These are phyloP conservation scores for Andricus grossulariae DNA, from an alignment of 1,140 invertebrate species.

Conservation along the genomic window DNA sequence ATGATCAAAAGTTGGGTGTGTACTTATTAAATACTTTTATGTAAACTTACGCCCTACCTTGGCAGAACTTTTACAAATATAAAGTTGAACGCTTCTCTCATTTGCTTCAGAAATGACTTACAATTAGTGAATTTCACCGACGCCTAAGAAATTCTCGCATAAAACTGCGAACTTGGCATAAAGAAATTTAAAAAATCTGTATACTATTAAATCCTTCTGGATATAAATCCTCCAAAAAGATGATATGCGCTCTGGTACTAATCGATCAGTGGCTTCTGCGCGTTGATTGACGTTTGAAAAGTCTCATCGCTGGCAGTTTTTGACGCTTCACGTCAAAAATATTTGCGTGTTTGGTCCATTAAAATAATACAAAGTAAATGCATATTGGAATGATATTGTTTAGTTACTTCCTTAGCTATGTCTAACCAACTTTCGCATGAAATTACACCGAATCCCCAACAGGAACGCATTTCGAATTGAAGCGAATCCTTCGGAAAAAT, in stretches of 20 bases:
- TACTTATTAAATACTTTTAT: slow-evolving; percentile 57
- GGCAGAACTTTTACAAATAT: slow-evolving; percentile 63
- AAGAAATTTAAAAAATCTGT: slow-evolving; percentile 37
- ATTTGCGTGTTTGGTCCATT: background rate
- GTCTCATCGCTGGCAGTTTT: background rate
- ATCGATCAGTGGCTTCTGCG: background rate
- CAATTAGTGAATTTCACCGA: background rate
- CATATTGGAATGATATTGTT: slow-evolving; percentile 7
- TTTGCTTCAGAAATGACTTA: slow-evolving; percentile 36
- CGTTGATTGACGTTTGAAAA: background rate
- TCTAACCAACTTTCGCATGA: slow-evolving; percentile 43
- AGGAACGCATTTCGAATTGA: background rate
- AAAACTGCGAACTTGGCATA: slow-evolving; percentile 29
- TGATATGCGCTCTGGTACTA: slow-evolving; percentile 49
- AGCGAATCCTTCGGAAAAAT: slow-evolving; percentile 2
- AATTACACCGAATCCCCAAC: background rate
- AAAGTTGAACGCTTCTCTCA: slow-evolving; percentile 47
- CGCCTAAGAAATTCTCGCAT: slow-evolving; percentile 25
- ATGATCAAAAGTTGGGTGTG: slow-evolving; percentile 55
- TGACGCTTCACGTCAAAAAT: background rate
- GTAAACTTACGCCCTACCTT: slow-evolving; percentile 64
- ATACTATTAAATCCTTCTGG: slow-evolving; percentile 32
- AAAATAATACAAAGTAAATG: slow-evolving; percentile 4
- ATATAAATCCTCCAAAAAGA: slow-evolving; percentile 50
- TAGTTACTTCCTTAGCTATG: slow-evolving; percentile 40